Evolutionary conservation across 2,113 vertebrate genomes (phyloP), one percentile per base, ranked within the genome.

Genomic region (Chascanopsetta lugubris): DNA sequence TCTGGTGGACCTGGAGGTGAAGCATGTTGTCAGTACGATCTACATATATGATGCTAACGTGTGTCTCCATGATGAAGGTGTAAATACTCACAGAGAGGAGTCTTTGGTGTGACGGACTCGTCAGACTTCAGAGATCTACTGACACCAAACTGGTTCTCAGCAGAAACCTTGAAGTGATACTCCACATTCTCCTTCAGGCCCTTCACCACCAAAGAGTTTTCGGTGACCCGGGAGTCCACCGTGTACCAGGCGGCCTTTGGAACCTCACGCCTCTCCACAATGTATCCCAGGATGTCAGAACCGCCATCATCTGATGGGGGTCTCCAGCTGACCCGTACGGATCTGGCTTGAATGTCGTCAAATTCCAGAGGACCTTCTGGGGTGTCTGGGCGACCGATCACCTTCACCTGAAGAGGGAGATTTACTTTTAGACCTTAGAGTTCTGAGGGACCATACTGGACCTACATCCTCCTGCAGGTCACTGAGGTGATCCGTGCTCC

Each of bases 311-410:
- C 96, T 25, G 95, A 93, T 10, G 97, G 95, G 62, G 96, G 87
- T 83, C 96, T 96, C 97, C 97, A 99, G 73, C 97, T 97, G 58
- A 99, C 96, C 80, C 97, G 94, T 21, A 99, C 92, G 42, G 97
- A 98, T 78, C 96, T 95, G 61, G 94, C 92, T 80, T 98, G 97
- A 83, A 99, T 96, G 66, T 99, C 97, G 5, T 99, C 97, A 80
- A 97, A 99, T 75, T 99, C 97, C 49, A 99, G 94, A 50, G 97
- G 97, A 17, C 97, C 97, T 92, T 98, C 96, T 71, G 97, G 97
- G 74, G 88, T 82, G 75, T 99, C 95, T 34, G 97, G 97, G 69
- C 89, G 96, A 76, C 97, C 97, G 61, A 99, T 99, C 50, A 99
- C 97, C 88, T 93, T 97, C 56, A 99, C 89, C 89, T 90, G 13